Percentiles rank a stretch among this genome's conserved stretches.
phyloP scores from a whole-genome alignment of 2,888 invertebrate species.

The Scelioninae gen. 2 region DNA sequence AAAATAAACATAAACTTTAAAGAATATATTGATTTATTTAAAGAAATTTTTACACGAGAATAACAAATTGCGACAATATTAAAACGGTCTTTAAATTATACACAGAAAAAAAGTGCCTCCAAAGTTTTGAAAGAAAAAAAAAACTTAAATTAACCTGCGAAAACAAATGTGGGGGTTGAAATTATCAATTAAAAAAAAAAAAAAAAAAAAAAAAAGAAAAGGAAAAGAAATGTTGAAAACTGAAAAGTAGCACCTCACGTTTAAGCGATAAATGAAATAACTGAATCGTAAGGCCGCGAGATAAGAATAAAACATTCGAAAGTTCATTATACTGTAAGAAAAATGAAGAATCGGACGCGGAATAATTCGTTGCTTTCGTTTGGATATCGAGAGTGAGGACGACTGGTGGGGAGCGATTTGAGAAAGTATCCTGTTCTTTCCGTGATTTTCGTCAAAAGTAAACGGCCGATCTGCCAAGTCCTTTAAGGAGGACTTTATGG shows the following conservation, averaged over 20 bases:
- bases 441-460: constrained; percentile 34
- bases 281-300: constrained; percentile 45
- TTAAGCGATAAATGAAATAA: constrained; percentile 45
- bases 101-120: too few species aligned
- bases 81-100: too few species aligned
- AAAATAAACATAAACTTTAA: too few species aligned
- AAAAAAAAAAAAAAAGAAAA: constrained; percentile 2
- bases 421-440: constrained; percentile 48
- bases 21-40: too few species aligned
- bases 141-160: constrained; percentile 26
- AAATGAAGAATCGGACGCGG: constrained; percentile 55
- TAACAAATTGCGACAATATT: too few species aligned
- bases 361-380: constrained; percentile 58
- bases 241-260: constrained; percentile 43
- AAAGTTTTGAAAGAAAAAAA: constrained; percentile 4
- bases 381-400: constrained; percentile 52
- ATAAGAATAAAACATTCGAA: constrained; percentile 57
- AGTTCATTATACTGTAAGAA: constrained; percentile 55
- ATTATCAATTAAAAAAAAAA: too few species aligned
- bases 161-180: constrained; percentile 35
- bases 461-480: constrained; percentile 13
- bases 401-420: constrained; percentile 24
- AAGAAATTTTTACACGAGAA: too few species aligned
- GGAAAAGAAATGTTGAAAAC: constrained; percentile 25
- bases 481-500: too few species aligned